Base-by-base conservation (phyloP, 2,888 invertebrate genomes). In the Dichetophora obliterata region DNA sequence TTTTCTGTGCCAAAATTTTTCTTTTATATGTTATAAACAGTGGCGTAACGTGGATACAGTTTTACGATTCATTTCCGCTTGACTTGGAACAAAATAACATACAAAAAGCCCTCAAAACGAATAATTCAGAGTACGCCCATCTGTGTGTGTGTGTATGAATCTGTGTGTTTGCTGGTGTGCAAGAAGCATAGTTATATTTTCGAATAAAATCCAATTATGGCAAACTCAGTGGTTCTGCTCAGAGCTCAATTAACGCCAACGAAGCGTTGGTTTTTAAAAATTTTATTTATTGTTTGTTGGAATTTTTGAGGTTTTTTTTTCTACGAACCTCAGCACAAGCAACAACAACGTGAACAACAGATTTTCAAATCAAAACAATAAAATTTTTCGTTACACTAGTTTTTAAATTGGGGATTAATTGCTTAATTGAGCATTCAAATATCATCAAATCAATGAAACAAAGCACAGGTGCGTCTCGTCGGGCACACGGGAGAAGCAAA, bases 251-350 rank as follows among this genome's bases (percentile, higher is more conserved):
- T 59, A 59, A 16, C 43, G 43, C 43, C 43, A 43, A 14, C 14
- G 11, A 43, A 43, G 43, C 11, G 43, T 43, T 14, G 43, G 11
- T 3, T 43, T 43, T 43, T 43, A 14, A 3, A 43, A 11, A 43
- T 11, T 43, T 11, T 43, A 43, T 43, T 43, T 43, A 43, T 43
- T 43, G 43, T 11, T 43, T 43, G 57, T 57, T 2, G 6, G 2
- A 57, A 54, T 19, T 19, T 57, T 57, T 9, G 22, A 34, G 61
- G 5, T 69, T 70, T 70, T 70, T 57, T 2, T 57, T 43, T 43
- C 1, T 43, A 43, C 2, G 11, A 43, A 1, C 8, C 63, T 31
- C 65, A 74, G 52, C 65, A 50, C 48, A 61, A 61, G n/a, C 14
- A 63, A 14, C 48, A 27, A 22, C 16, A 37, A 11, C 31, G 4